Percentiles rank a stretch among this genome's conserved stretches.
phyloP scores from a whole-genome alignment of 2,797 vertebrate species.

The Leptoclinus maculatus region DNA sequence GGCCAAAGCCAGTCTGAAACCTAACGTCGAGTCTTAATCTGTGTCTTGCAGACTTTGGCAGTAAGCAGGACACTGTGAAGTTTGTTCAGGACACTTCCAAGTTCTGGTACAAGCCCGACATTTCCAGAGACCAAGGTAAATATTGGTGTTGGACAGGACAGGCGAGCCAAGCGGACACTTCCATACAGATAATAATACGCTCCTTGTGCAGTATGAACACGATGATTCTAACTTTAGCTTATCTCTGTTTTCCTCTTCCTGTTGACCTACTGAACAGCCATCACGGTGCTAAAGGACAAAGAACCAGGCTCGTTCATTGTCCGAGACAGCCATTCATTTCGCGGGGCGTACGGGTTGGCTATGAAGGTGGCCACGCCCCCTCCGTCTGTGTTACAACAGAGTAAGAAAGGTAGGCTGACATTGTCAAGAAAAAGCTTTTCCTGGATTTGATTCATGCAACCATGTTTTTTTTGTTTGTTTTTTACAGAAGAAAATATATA shows the following conservation, averaged over 20 bases:
- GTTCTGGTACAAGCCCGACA: slow-evolving; percentile 99
- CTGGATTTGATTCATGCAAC: not conserved
- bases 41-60: slow-evolving; percentile 78
- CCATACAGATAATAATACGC: slow-evolving; percentile 35
- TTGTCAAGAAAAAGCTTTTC: not conserved
- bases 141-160: slow-evolving; percentile 54
- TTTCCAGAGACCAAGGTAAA: slow-evolving; percentile 97
- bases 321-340: slow-evolving; percentile 96
- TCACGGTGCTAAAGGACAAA: slow-evolving; percentile 92
- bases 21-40: slow-evolving; percentile 38
- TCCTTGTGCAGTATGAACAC: slow-evolving; percentile 23
- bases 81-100: slow-evolving; percentile 98
- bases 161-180: slow-evolving; percentile 8
- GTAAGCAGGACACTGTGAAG: slow-evolving; percentile 92
- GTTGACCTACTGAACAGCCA: slow-evolving; percentile 82
- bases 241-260: slow-evolving; percentile 36
- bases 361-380: slow-evolving; percentile 97
- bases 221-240: slow-evolving; percentile 44
- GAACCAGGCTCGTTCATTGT: slow-evolving; percentile 94
- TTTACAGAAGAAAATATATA: not conserved
- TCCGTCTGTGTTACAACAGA: slow-evolving; percentile 90
- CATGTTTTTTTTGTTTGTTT: too few relatives aligned
- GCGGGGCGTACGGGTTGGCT: slow-evolving; percentile 95
- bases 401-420: slow-evolving; percentile 89
- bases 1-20: slow-evolving; percentile 12